Evolutionary conservation across 2,113 vertebrate genomes (phyloP).

Genomic region (Lophotis ruficrista): DNA sequence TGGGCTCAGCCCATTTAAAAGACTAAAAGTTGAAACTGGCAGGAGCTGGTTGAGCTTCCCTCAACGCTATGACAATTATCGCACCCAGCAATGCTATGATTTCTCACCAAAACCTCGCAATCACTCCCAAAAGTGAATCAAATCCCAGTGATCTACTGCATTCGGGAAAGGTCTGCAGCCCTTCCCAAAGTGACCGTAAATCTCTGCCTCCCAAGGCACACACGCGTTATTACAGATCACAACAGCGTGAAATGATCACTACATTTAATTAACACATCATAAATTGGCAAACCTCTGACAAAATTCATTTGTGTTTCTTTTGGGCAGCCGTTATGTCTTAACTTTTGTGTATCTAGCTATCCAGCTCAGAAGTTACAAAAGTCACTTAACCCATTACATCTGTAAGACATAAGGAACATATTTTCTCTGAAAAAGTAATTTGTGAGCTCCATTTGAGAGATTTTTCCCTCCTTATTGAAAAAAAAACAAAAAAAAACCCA

Average conservation of each 20-base stretch:
- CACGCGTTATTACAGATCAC: fast-evolving
- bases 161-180: neutral
- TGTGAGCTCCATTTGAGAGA: neutral
- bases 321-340: neutral
- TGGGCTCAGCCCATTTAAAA: neutral
- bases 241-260: neutral
- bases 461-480: too few relatives aligned
- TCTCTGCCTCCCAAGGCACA: neutral
- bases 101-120: neutral
- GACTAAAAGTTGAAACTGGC: neutral
- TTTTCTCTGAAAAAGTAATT: neutral
- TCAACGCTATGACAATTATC: too few relatives aligned
- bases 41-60: neutral
- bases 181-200: neutral
- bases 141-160: neutral
- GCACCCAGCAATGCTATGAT: neutral
- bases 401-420: neutral
- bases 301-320: neutral
- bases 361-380: neutral
- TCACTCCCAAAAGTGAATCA: neutral
- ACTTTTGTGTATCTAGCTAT: fast-evolving
- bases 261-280: neutral
- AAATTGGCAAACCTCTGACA: neutral
- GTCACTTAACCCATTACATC: too few relatives aligned
- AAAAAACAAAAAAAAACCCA: too few relatives aligned